phyloP scores from a whole-genome alignment of 1,140 invertebrate species.

The Stegodyphus mimosarum region DNA sequence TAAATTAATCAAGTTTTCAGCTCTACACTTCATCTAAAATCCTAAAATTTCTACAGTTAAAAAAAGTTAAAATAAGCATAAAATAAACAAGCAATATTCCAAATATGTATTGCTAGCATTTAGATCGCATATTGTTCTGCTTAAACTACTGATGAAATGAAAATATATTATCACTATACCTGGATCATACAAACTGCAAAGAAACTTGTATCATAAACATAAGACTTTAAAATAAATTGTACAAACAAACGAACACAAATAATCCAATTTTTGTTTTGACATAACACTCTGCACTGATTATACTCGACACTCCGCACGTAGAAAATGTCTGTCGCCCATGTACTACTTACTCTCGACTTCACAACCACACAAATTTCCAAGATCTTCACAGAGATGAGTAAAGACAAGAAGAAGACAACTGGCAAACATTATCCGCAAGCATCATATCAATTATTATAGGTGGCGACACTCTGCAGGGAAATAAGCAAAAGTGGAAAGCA shows the following conservation, averaged over 20 bases:
- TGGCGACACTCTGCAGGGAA: neutral
- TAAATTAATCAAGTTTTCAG: neutral
- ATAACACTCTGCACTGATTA: conserved; percentile 5
- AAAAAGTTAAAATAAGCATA: neutral
- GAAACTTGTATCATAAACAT: neutral
- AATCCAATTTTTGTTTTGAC: conserved; percentile 44
- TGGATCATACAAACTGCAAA: neutral
- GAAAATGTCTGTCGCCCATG: conserved; percentile 54
- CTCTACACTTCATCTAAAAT: neutral
- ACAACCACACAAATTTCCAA: conserved; percentile 9
- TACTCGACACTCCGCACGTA: conserved; percentile 11
- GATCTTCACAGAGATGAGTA: neutral
- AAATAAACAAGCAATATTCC: neutral
- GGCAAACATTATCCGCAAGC: too few species aligned
- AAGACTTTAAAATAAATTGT: neutral
- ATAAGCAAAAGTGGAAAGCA: neutral
- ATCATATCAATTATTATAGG: neutral
- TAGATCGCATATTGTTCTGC: neutral
- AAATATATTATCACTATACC: neutral
- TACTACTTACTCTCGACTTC: conserved; percentile 32
- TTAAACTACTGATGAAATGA: neutral
- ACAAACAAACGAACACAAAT: neutral
- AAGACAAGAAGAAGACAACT: neutral
- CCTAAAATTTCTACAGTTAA: neutral
- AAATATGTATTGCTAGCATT: neutral